Evolutionary conservation across 2,797 vertebrate genomes (phyloP), one percentile per base, ranked within the genome.

Genomic region (Hippoglossus hippoglossus): DNA sequence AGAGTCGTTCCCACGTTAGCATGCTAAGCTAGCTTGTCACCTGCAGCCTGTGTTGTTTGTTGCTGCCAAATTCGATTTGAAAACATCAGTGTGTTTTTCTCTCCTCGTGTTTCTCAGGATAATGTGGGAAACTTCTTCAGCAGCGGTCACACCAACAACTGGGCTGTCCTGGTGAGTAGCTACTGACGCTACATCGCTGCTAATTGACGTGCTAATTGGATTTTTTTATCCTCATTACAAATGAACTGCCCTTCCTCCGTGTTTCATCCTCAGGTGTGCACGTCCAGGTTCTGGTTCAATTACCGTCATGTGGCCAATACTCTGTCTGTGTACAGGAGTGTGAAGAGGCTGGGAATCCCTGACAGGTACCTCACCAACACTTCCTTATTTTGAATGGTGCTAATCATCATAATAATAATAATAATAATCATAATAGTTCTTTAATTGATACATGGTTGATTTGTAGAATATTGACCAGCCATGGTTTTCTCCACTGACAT

Each of bases 261-360:
- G n/a, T 62, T 61, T 41, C 47, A 21, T 71, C 15, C 34, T 26
- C 76, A 99, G 98, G 97, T 99, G 64, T 99, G 98, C 46, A 99
- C 98, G 0, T 99, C 98, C 60, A 95, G 98, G 66, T 99, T 99
- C 93, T 99, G 98, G 98, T 99, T 99, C 88, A 99, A 99, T 93
- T 99, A 99, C 76, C 96, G 97, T 13, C 97, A 99, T 83, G 97
- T 99, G 83, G 97, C 98, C 79, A 99, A 99, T 79, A 98, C 96
- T 3, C 93, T 99, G 44, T 99, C 98, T 0, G 96, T 99, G 19
- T 99, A 99, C 83, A 94, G 97, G 88, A 99, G 98, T 63, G 98
- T 99, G 53, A 99, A 99, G 91, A 96, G 98, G 55, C 94, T 99
- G 60, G 98, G 98, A 28, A 99, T 99, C 86, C 97, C 97, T 82